Conservation (phyloP, 1,140 invertebrate species). For the Leptestheria dahalacensis region DNA sequence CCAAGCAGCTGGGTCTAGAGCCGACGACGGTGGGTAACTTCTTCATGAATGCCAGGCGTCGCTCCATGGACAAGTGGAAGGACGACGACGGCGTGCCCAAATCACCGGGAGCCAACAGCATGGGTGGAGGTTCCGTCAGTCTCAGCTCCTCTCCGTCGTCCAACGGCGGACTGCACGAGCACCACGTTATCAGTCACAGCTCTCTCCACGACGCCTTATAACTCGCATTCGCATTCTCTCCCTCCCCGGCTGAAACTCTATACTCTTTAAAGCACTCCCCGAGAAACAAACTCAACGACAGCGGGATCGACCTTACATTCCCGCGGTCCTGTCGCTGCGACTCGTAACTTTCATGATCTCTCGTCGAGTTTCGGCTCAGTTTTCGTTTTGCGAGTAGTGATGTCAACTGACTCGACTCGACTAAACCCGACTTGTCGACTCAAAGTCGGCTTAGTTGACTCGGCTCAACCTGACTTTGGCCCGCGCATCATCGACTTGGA, state of each 20-base stretch:
- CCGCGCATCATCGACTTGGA: no score
- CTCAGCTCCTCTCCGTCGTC: not conserved
- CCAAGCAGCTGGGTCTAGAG: constrained; percentile 89
- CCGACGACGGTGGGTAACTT: constrained; percentile 99
- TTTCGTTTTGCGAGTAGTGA: no score
- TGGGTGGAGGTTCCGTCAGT: not conserved
- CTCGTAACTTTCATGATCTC: no score
- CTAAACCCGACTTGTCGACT: no score
- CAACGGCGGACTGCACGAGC: constrained; percentile 1
- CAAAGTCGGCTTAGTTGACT: no score
- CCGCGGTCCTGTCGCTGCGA: no score
- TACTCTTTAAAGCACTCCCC: no score
- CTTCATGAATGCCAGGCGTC: constrained; percentile 97
- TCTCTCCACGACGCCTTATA: constrained; percentile 11
- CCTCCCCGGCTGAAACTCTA: not conserved
- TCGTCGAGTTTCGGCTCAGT: no score
- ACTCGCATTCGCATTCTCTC: not conserved
- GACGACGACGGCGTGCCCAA: constrained; percentile 46
- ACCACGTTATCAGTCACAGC: constrained; percentile 10
- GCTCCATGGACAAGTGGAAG: constrained; percentile 98
- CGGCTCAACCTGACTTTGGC: no score
- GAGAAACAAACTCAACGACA: no score
- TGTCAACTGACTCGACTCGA: no score
- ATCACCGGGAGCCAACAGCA: constrained; percentile 13
- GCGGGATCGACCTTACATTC: no score